Conservation (phyloP, 2,797 vertebrate genomes). For the Aldrovandia affinis region DNA sequence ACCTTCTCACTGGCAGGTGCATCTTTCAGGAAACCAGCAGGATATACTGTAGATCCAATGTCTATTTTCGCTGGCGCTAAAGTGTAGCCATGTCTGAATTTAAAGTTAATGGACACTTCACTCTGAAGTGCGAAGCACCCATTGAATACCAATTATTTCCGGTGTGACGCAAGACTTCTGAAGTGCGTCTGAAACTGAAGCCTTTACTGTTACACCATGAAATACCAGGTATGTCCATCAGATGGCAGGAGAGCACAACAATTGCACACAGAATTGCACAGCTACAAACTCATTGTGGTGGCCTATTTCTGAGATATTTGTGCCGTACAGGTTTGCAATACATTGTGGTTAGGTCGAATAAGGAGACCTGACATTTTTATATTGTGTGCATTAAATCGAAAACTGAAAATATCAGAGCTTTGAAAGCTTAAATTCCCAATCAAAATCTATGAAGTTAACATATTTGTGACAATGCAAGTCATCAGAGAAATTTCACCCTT, state of each 20-base stretch:
- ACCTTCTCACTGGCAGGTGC: background rate
- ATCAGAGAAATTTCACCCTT: too few relatives aligned
- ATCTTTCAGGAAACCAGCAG: background rate
- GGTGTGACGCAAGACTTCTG: background rate
- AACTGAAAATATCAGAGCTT: background rate
- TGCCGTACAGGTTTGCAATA: too few relatives aligned
- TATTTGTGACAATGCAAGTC: too few relatives aligned
- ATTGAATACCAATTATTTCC: background rate
- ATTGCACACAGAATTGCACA: background rate
- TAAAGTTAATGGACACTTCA: background rate
- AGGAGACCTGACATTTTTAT: background rate
- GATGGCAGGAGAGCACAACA: conserved; percentile 30
- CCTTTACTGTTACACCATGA: background rate
- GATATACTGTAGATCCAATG: background rate
- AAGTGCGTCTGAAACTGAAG: background rate
- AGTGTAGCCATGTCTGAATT: background rate
- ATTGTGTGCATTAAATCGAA: background rate
- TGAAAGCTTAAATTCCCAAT: too few relatives aligned
- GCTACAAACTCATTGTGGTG: background rate
- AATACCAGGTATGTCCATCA: conserved; percentile 12
- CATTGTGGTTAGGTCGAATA: conserved; percentile 33
- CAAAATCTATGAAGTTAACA: too few relatives aligned
- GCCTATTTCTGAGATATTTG: too few relatives aligned
- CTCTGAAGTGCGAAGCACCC: background rate
- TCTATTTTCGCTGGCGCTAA: background rate